Percentiles rank a stretch among this genome's conserved stretches.
Conservation (phyloP, 2,888 invertebrate genomes). For the Leptopterna dolabrata region DNA sequence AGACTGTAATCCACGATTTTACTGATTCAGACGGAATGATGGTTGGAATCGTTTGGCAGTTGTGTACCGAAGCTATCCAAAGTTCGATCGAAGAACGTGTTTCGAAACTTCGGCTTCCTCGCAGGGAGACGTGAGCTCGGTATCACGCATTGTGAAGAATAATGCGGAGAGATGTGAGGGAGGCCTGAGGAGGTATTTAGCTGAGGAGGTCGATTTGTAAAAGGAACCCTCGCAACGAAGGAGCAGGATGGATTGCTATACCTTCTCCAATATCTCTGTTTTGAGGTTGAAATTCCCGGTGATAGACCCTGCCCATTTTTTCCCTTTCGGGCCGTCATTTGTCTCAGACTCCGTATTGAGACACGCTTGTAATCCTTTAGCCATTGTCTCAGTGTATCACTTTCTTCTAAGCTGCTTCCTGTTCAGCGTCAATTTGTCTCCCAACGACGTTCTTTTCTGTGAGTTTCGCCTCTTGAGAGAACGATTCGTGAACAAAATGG, state of each 20-base stretch:
- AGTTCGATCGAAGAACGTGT: background rate
- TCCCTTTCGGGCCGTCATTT: slow-evolving; percentile 16
- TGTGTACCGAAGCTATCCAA: no score
- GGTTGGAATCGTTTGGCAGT: no score
- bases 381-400: slow-evolving; percentile 28
- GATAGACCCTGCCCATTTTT: slow-evolving; percentile 24
- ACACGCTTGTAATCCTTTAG: slow-evolving; percentile 34
- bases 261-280: slow-evolving; percentile 34
- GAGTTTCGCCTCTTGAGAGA: background rate
- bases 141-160: slow-evolving; percentile 7
- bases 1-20: no score
- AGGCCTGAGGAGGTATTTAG: slow-evolving; percentile 19
- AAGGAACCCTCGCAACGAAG: slow-evolving; percentile 11
- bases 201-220: slow-evolving; percentile 35
- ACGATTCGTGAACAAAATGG: no score
- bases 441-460: background rate
- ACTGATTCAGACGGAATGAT: no score
- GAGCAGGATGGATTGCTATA: slow-evolving; percentile 22
- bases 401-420: slow-evolving; percentile 9
- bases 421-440: background rate
- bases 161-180: background rate
- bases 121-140: background rate
- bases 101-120: background rate
- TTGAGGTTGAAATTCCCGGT: slow-evolving; percentile 35
- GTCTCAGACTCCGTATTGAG: slow-evolving; percentile 34